Evolutionary conservation across 2,113 vertebrate genomes (phyloP).

Genomic region (Marcusenius ussheri): DNA sequence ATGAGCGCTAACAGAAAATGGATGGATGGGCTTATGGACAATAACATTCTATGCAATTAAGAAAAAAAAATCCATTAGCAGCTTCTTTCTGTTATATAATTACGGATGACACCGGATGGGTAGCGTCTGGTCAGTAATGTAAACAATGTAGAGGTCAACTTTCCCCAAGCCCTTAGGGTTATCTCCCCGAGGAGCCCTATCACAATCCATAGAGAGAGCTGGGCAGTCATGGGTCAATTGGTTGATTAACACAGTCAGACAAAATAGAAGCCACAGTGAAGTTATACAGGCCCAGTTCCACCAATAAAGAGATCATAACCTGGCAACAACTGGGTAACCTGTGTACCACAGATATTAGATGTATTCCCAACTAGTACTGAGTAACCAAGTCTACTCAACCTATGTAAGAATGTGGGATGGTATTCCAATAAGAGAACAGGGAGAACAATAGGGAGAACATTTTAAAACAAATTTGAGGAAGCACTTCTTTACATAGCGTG

Average conservation of each 20-base stretch:
- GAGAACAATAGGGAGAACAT: no score
- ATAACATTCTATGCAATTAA: background rate
- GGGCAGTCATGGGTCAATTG: slow-evolving; percentile 38
- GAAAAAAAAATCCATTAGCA: background rate
- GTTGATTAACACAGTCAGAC: slow-evolving; percentile 50
- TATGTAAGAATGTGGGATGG: background rate
- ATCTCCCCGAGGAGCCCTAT: slow-evolving; percentile 50
- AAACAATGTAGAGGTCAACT: slow-evolving; percentile 51
- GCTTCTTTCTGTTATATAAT: background rate
- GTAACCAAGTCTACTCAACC: background rate
- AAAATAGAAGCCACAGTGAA: slow-evolving; percentile 17
- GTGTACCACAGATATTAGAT: background rate
- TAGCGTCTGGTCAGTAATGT: slow-evolving; percentile 45
- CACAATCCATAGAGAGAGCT: slow-evolving; percentile 49
- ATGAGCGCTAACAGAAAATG: background rate
- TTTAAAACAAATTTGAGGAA: no score
- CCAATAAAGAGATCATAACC: slow-evolving; percentile 2
- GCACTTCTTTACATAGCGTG: no score
- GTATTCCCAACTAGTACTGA: background rate
- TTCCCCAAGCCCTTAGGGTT: slow-evolving; percentile 31
- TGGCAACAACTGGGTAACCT: background rate
- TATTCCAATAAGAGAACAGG: background rate
- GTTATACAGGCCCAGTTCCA: slow-evolving; percentile 9
- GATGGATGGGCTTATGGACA: background rate
- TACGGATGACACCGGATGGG: slow-evolving; percentile 23